Conservation (phyloP, 1,140 invertebrate species). For the Adelges cooleyi region DNA sequence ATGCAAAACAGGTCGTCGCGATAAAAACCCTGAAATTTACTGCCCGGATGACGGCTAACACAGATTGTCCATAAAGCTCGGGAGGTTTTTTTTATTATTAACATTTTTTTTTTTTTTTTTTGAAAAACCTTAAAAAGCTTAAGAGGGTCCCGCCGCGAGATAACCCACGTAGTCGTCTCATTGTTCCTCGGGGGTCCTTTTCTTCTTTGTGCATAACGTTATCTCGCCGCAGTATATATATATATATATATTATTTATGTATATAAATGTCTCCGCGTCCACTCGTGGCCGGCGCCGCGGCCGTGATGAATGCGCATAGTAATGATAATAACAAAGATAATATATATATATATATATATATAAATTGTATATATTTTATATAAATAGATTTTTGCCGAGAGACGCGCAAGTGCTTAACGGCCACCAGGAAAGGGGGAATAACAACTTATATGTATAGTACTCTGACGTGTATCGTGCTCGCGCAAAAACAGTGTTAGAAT, state of each 20-base stretch:
- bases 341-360: too few species aligned
- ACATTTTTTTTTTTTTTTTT: constrained; percentile 12
- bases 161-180: constrained; percentile 18
- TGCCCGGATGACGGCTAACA: constrained; percentile 24
- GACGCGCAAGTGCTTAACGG: not conserved
- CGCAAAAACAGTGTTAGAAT: too few species aligned
- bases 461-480: not conserved
- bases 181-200: not conserved
- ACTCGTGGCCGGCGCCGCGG: constrained; percentile 3
- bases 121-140: constrained; percentile 27
- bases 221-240: not conserved
- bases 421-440: not conserved
- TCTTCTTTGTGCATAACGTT: not conserved
- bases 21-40: constrained; percentile 25
- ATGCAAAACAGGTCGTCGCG: constrained; percentile 25
- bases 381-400: too few species aligned
- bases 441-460: not conserved
- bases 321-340: too few species aligned
- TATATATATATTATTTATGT: not conserved
- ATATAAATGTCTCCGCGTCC: not conserved
- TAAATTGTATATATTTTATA: too few species aligned
- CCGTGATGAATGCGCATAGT: constrained; percentile 26
- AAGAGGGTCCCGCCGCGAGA: constrained; percentile 16
- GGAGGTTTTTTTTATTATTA: too few species aligned
- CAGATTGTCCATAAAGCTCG: constrained; percentile 28